Conservation (phyloP, 2,888 invertebrate genomes). For the Leuctra nigra region DNA sequence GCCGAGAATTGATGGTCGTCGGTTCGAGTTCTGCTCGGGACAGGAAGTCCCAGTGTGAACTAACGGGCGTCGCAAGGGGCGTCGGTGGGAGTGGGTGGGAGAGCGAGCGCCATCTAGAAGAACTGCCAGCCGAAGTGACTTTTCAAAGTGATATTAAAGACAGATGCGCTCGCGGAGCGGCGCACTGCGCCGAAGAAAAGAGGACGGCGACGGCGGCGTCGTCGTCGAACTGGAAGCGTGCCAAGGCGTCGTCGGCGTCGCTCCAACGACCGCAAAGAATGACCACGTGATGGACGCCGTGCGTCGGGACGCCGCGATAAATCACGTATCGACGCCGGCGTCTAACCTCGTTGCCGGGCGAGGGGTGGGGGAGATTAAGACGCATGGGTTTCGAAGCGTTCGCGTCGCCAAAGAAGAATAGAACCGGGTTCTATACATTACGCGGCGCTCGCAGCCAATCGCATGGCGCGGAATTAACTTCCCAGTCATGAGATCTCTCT, state of each 20-base stretch:
- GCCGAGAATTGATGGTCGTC: slow-evolving; percentile 10
- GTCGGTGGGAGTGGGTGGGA: background rate
- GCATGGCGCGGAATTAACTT: no score
- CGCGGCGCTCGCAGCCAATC: no score
- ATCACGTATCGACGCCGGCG: background rate
- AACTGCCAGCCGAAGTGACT: background rate
- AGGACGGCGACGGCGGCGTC: background rate
- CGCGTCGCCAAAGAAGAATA: no score
- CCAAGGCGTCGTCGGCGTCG: slow-evolving; percentile 4
- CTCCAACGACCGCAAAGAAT: slow-evolving; percentile 21
- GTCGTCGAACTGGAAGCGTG: background rate
- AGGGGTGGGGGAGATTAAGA: background rate
- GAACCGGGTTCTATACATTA: no score
- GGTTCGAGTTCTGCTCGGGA: slow-evolving; percentile 12
- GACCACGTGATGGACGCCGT: slow-evolving; percentile 19
- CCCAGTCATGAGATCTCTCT: no score
- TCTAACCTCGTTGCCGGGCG: background rate
- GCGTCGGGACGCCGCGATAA: slow-evolving; percentile 4
- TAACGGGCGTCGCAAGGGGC: background rate
- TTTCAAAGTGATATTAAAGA: slow-evolving; percentile 11
- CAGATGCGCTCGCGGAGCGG: background rate
- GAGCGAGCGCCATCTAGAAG: background rate
- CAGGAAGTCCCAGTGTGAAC: slow-evolving; percentile 13
- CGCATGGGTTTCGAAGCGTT: no score
- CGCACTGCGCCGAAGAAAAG: background rate